Conservation (phyloP, 2,113 vertebrate species). For the Nothocercus julius region DNA sequence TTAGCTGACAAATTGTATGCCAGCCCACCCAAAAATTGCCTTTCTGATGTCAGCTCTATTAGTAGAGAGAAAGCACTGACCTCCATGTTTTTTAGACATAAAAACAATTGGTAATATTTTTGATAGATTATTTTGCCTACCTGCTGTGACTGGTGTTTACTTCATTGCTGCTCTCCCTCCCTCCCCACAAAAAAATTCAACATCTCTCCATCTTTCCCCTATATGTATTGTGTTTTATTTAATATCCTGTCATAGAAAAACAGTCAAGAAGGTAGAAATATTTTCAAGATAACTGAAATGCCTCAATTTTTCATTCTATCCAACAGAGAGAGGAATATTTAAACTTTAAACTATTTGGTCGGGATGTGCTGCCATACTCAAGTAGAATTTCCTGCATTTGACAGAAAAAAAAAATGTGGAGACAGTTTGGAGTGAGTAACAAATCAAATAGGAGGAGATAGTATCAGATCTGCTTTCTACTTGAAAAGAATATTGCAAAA, state of each 20-base stretch:
- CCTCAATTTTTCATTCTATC: background rate
- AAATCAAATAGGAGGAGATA: slow-evolving; percentile 9
- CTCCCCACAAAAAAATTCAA: background rate
- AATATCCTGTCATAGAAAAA: background rate
- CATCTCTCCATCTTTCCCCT: background rate
- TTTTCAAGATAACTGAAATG: background rate
- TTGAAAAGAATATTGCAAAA: slow-evolving; percentile 35
- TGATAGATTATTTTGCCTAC: background rate
- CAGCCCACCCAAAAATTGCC: background rate
- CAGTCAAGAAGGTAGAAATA: background rate
- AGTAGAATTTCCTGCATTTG: slow-evolving; percentile 35
- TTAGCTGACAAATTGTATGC: background rate
- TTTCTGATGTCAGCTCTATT: background rate
- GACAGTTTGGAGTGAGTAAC: slow-evolving; percentile 30
- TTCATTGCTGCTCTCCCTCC: background rate
- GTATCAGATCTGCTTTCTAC: slow-evolving; percentile 16
- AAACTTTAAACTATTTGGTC: slow-evolving; percentile 22
- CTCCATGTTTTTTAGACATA: background rate
- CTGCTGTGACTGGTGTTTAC: background rate
- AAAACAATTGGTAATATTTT: background rate
- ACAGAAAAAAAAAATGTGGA: background rate
- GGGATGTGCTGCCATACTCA: slow-evolving; percentile 18
- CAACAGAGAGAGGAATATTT: background rate
- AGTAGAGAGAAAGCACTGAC: background rate
- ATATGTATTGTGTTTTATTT: background rate